Evolutionary conservation across 2,113 vertebrate genomes (phyloP).

Genomic region (Uria aalge): DNA sequence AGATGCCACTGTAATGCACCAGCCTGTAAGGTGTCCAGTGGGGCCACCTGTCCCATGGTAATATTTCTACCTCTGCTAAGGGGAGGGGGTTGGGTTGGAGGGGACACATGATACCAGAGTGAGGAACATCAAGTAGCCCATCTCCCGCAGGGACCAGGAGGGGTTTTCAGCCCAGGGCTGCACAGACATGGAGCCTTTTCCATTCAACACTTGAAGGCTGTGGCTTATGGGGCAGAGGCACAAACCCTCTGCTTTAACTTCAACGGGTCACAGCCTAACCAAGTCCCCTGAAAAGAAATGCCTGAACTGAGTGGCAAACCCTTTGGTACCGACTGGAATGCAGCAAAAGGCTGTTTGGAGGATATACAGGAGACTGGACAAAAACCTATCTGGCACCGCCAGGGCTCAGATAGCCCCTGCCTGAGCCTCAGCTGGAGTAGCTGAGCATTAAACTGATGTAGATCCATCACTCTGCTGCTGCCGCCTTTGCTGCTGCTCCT

Average conservation of each 20-base stretch:
- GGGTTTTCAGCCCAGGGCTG: not conserved
- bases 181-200: not conserved
- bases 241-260: not conserved
- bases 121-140: not conserved
- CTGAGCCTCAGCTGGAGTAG: not conserved
- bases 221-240: not conserved
- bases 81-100: not conserved
- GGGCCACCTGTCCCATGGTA: accelerated
- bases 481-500: not conserved
- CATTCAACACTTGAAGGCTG: not conserved
- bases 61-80: not conserved
- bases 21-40: not conserved
- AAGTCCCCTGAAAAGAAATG: not conserved
- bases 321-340: not conserved
- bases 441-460: not conserved
- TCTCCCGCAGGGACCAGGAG: not conserved
- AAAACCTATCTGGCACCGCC: not conserved
- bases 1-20: not conserved
- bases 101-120: not conserved
- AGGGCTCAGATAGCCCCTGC: not conserved
- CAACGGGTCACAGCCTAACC: not conserved
- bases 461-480: not conserved
- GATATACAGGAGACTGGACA: not conserved
- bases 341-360: not conserved
- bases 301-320: not conserved